These are phyloP conservation scores for Bradysia coprophila DNA, from an alignment of 1,140 invertebrate genomes.

Conservation along the genomic window DNA sequence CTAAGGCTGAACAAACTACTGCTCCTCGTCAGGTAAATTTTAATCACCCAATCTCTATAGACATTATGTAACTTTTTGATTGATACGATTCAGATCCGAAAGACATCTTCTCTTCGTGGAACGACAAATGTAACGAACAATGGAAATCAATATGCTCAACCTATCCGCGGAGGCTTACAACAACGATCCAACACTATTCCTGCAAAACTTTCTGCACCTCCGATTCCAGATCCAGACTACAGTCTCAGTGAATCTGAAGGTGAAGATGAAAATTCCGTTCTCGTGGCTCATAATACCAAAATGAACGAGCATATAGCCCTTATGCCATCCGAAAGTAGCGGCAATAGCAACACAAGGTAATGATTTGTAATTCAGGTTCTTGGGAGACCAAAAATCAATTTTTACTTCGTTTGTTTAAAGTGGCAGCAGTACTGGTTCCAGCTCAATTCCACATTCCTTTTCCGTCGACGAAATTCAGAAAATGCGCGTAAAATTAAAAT, in stretches of 20 bases:
- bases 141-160: constrained; percentile 39
- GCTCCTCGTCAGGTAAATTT: neutral
- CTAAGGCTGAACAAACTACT: neutral
- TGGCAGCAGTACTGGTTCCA: constrained; percentile 46
- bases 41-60: too few relatives aligned
- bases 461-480: constrained; percentile 77
- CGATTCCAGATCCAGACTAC: constrained; percentile 80
- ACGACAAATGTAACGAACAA: neutral
- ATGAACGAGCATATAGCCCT: constrained; percentile 21
- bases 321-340: constrained; percentile 35
- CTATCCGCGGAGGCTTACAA: constrained; percentile 8
- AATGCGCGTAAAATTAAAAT: constrained; percentile 61
- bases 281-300: constrained; percentile 20
- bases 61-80: too few relatives aligned
- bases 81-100: neutral
- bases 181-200: neutral
- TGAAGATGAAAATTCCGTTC: constrained; percentile 30
- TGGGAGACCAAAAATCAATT: neutral
- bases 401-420: too few relatives aligned
- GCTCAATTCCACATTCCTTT: constrained; percentile 63
- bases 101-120: neutral
- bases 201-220: constrained; percentile 32
- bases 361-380: constrained; percentile 3
- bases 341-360: constrained; percentile 46
- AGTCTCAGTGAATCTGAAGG: constrained; percentile 61